Base-by-base conservation (phyloP, 2,888 invertebrate species). In the Thecophora atra region DNA sequence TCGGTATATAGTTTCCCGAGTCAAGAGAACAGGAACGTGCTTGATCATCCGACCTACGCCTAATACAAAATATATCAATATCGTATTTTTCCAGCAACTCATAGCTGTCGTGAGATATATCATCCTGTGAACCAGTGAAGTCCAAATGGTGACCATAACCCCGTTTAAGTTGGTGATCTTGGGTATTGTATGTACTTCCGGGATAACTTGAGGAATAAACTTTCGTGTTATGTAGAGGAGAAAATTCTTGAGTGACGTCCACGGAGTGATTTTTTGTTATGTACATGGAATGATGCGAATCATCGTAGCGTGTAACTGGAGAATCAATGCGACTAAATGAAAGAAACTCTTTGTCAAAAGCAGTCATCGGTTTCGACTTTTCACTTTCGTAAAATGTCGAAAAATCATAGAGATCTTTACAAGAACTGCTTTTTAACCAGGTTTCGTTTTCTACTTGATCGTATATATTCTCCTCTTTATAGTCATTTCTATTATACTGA, bases 141-240 rank as follows among this genome's bases (percentile, higher is more conserved):
- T 86, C 85, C 11, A 84, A 74, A 30, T 85, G 82, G 26, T 87
- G 84, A 62, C 88, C 87, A 82, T 91, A 92, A 44, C 89, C 89
- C 72, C 91, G 90, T 62, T 79, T 83, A 42, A 78, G 76, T 47
- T 81, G 80, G 70, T 84, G 79, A 58, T 85, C 84, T 60, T 85
- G 84, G 30, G 88, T 87, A 80, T 91, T 92, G 73, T 90, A 90
- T 5, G 91, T 90, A 68, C 93, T 94, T 72, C 95, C 95, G 26
- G 95, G 95, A 85, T 94, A 95, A 84, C 94, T 94, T 76, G 94
- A 94, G 26, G 94, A 94, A 87, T 94, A 95, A 6, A 94, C 91
- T 84, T 94, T 93, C 67, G 91, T 90, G 78, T 92, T 89, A 1
- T 90, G 88, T 69, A 90, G 85, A 74, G 89, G 87, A 0, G 81